Evolutionary conservation across 1,140 invertebrate species (phyloP).

Genomic region (Subanguina moxae): DNA sequence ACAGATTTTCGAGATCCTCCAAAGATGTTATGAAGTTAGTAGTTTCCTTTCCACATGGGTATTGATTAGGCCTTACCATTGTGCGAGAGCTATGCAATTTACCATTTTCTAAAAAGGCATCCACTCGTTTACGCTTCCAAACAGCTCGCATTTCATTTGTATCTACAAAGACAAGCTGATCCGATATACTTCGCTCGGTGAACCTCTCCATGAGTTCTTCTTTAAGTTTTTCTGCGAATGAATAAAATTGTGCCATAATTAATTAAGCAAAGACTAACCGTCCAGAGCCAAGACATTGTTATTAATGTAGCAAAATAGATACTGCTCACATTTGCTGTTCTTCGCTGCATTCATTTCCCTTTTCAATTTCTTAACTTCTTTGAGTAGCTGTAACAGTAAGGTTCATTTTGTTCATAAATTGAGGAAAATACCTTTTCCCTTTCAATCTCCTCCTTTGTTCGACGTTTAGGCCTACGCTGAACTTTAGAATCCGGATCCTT

Average conservation of each 20-base stretch:
- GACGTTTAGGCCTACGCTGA: no score
- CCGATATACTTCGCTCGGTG: constrained; percentile 29
- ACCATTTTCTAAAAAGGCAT: constrained; percentile 35
- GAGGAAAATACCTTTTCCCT: constrained; percentile 44
- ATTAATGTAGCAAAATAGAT: constrained; percentile 47
- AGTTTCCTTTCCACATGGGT: no score
- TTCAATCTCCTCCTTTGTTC: constrained; percentile 48
- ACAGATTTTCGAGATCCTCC: no score
- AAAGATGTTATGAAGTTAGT: no score
- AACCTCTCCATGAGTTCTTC: constrained; percentile 28
- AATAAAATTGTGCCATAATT: no score
- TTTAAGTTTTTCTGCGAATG: constrained; percentile 19
- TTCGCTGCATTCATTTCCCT: constrained; percentile 49
- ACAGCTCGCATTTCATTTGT: constrained; percentile 21
- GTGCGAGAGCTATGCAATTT: constrained; percentile 30
- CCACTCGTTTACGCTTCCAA: constrained; percentile 39
- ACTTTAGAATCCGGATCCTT: no score
- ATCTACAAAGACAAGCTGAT: constrained; percentile 34
- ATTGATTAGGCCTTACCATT: constrained; percentile 25
- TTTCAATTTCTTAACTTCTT: constrained; percentile 44
- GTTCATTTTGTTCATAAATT: constrained; percentile 6
- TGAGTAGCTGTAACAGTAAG: constrained; percentile 29
- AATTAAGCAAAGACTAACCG: constrained; percentile 21
- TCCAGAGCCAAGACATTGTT: constrained; percentile 27
- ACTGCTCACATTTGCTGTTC: constrained; percentile 52